Conservation (phyloP, 1,140 invertebrate genomes). For the Charaxes varanes region DNA sequence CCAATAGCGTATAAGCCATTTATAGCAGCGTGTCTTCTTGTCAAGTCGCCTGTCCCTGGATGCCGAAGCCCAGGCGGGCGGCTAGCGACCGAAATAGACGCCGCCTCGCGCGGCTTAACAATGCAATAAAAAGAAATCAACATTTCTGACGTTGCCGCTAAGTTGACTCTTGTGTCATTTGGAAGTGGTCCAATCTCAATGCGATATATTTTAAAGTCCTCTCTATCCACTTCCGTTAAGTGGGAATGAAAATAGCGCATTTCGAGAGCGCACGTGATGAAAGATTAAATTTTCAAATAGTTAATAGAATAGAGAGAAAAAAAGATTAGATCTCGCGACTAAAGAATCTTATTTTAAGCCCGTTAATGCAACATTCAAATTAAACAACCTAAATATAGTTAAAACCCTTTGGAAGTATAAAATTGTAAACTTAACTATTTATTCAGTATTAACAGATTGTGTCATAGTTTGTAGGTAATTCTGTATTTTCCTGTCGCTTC, state of each 20-base stretch:
- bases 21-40: conserved; percentile 66
- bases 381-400: no score
- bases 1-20: conserved; percentile 43
- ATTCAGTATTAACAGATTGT: no score
- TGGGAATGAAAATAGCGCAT: conserved; percentile 51
- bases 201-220: conserved; percentile 60
- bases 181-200: conserved; percentile 62
- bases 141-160: conserved; percentile 62
- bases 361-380: no score
- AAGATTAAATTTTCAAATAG: conserved; percentile 49
- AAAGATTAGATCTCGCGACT: no score
- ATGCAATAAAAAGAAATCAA: conserved; percentile 74
- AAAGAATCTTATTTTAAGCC: no score
- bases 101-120: conserved; percentile 66
- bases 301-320: no score
- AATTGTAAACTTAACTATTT: no score
- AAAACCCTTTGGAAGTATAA: no score
- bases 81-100: conserved; percentile 65
- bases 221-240: conserved; percentile 64
- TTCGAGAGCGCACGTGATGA: conserved; percentile 39
- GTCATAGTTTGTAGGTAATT: no score
- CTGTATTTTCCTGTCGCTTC: no score
- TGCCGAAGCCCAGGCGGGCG: conserved; percentile 55
- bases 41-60: conserved; percentile 57
- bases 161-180: conserved; percentile 72